Evolutionary conservation across 64 coral and sea anemone species (phyloP).

Genomic region (Acropora yongei): DNA sequence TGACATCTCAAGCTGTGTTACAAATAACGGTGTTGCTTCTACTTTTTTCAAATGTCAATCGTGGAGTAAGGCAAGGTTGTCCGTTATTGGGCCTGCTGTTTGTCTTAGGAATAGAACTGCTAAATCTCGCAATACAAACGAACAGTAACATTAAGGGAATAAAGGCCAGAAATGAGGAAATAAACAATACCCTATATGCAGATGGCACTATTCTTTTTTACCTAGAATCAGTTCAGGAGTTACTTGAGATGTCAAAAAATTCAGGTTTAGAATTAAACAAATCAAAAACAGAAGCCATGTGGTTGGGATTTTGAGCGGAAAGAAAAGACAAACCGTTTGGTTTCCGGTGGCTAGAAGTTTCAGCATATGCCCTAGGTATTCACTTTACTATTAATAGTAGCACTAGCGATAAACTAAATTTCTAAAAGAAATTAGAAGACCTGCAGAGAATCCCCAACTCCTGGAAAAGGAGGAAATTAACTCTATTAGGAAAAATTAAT

Average conservation of each 20-base stretch:
- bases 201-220: conserved; percentile 9
- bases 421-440: neutral
- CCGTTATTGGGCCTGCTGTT: neutral
- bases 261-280: conserved; percentile 15
- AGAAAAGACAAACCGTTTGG: neutral
- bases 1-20: neutral
- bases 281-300: conserved; percentile 13
- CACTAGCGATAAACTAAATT: neutral
- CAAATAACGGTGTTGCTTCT: neutral
- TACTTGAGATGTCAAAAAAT: conserved; percentile 24
- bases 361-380: neutral
- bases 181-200: conserved; percentile 10
- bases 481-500: conserved; percentile 2
- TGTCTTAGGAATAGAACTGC: neutral
- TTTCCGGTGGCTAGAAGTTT: neutral
- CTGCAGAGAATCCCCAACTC: neutral
- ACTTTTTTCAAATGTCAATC: neutral
- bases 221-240: neutral
- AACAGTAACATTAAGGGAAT: conserved; percentile 20
- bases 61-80: neutral
- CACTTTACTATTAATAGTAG: neutral
- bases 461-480: conserved; percentile 10
- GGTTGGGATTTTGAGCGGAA: neutral
- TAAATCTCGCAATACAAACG: neutral
- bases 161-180: conserved; percentile 8